Conservation (phyloP, 1,140 invertebrate genomes). For the Probaryconus sp. region DNA sequence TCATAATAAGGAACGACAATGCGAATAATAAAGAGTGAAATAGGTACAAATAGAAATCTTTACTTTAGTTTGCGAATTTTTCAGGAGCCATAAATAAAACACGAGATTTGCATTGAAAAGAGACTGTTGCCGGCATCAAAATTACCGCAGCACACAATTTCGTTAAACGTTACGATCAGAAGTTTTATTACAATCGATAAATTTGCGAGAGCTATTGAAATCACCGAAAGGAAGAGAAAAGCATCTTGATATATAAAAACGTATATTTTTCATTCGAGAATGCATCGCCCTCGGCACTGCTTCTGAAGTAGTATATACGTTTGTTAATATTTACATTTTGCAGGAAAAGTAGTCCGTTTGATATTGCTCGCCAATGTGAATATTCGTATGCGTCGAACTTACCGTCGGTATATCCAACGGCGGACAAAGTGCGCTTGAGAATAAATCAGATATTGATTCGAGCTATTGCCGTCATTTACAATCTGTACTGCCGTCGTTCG, state of each 20-base stretch:
- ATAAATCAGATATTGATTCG: constrained; percentile 71
- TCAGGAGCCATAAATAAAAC: constrained; percentile 40
- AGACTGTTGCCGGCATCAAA: constrained; percentile 49
- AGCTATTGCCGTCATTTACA: no score
- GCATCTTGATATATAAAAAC: constrained; percentile 57
- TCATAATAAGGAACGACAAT: constrained; percentile 23
- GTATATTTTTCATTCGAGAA: constrained; percentile 61
- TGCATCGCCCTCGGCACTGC: constrained; percentile 51
- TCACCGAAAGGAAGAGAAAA: constrained; percentile 38
- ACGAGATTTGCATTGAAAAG: constrained; percentile 44
- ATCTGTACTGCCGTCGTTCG: constrained; percentile 64
- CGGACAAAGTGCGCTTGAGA: constrained; percentile 61
- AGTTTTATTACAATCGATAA: constrained; percentile 54
- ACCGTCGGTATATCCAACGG: constrained; percentile 38
- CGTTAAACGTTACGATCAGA: constrained; percentile 57
- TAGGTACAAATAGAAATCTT: no score
- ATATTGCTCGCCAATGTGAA: constrained; percentile 60
- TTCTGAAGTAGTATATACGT: constrained; percentile 56
- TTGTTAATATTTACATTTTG: constrained; percentile 63
- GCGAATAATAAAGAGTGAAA: no score
- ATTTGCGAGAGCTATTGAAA: constrained; percentile 46
- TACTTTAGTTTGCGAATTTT: no score
- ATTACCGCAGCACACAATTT: constrained; percentile 59
- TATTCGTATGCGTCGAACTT: constrained; percentile 59
- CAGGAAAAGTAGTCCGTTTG: constrained; percentile 54